phyloP scores from a whole-genome alignment of 2,113 vertebrate species.

The Ceyx melanurus region DNA sequence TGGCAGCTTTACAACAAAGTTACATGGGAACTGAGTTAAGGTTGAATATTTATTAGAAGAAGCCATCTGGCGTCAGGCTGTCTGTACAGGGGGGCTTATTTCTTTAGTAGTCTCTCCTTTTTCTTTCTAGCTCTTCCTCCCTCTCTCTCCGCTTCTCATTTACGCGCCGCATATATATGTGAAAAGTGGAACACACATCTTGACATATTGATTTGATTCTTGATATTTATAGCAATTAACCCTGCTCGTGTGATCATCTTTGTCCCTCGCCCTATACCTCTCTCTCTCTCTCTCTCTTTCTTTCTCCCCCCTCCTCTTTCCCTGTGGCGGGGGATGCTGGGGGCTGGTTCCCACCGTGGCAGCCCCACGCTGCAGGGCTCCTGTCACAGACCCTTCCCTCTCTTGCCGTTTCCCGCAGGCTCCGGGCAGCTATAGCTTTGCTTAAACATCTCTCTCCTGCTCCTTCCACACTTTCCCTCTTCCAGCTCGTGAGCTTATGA shows the following conservation, averaged over 20 bases:
- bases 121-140: conserved; percentile 80
- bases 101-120: conserved; percentile 89
- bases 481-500: conserved; percentile 39
- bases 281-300: neutral
- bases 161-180: conserved; percentile 61
- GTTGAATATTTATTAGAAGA: conserved; percentile 99
- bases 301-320: neutral
- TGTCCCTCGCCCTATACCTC: neutral
- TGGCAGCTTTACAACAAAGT: conserved; percentile 98
- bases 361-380: conserved; percentile 8
- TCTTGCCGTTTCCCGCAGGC: neutral
- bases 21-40: conserved; percentile 99
- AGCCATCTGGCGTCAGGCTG: conserved; percentile 99
- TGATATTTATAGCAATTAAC: conserved; percentile 68
- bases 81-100: conserved; percentile 93
- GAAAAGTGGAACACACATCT: conserved; percentile 76
- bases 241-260: conserved; percentile 35
- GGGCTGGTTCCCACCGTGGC: conserved; percentile 20
- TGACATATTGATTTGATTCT: conserved; percentile 75
- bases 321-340: neutral
- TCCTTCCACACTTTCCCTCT: conserved; percentile 44
- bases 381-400: neutral
- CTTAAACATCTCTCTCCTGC: conserved; percentile 36
- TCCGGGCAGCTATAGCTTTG: neutral
- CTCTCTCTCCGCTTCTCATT: conserved; percentile 70